These are phyloP conservation scores for Portevinia maculata DNA, from an alignment of 2,888 invertebrate genomes.

Conservation along the genomic window DNA sequence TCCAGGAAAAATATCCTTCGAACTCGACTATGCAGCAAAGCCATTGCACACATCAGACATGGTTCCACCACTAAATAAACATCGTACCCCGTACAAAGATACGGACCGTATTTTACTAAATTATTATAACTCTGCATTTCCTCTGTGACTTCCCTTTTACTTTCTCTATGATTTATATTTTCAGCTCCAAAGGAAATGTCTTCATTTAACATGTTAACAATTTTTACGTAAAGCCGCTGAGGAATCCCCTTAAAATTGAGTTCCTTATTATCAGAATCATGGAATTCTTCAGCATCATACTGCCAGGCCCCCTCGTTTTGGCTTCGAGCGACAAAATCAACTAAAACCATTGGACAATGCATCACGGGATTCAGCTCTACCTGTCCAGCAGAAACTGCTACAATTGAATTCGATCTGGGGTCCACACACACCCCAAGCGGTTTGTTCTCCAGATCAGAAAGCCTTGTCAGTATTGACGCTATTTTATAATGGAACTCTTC, in stretches of 20 bases:
- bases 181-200: slow-evolving; percentile 84
- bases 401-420: slow-evolving; percentile 86
- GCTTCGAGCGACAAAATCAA: slow-evolving; percentile 92
- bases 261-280: slow-evolving; percentile 78
- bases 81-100: slow-evolving; percentile 94
- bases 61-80: slow-evolving; percentile 93
- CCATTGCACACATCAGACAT: slow-evolving; percentile 98
- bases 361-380: slow-evolving; percentile 87
- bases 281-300: slow-evolving; percentile 77
- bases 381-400: slow-evolving; percentile 86
- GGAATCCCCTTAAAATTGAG: slow-evolving; percentile 82
- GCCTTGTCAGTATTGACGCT: slow-evolving; percentile 83
- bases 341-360: slow-evolving; percentile 93
- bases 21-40: slow-evolving; percentile 94
- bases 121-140: slow-evolving; percentile 77
- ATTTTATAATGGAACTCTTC: slow-evolving; percentile 84
- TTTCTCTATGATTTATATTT: slow-evolving; percentile 74
- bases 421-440: slow-evolving; percentile 89
- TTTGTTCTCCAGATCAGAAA: slow-evolving; percentile 78
- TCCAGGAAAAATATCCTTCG: slow-evolving; percentile 91
- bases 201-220: slow-evolving; percentile 81
- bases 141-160: not conserved
- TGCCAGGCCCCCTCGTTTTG: slow-evolving; percentile 89
- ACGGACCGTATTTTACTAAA: slow-evolving; percentile 85
- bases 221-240: slow-evolving; percentile 79